Conservation (phyloP, 2,113 vertebrate species). For the Ptychochromis oligacanthus region DNA sequence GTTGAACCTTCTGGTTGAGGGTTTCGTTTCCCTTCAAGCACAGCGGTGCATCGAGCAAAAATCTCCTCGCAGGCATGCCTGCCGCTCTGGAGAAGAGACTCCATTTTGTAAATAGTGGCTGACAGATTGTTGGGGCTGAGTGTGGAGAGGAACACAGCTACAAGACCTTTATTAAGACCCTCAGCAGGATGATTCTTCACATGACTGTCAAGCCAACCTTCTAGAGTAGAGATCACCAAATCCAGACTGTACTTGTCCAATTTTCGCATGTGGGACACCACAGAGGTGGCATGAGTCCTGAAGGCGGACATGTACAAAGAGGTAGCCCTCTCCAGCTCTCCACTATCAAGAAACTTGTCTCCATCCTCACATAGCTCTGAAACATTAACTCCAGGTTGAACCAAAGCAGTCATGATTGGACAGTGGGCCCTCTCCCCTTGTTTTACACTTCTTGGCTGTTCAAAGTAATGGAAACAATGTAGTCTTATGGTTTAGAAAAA, state of each 20-base stretch:
- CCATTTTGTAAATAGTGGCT: constrained; percentile 84
- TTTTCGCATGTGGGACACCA: constrained; percentile 75
- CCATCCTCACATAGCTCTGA: constrained; percentile 82
- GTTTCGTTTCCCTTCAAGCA: constrained; percentile 75
- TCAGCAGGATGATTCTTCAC: constrained; percentile 67
- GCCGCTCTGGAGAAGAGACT: constrained; percentile 77
- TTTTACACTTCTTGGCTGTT: constrained; percentile 4
- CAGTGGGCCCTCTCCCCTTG: background rate
- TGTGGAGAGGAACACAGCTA: constrained; percentile 85
- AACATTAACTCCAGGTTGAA: constrained; percentile 70
- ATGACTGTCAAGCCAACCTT: constrained; percentile 82
- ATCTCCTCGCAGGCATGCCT: constrained; percentile 79
- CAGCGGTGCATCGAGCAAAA: constrained; percentile 72
- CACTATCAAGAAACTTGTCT: constrained; percentile 75
- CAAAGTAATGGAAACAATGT: background rate
- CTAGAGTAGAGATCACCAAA: constrained; percentile 78
- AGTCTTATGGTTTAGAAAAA: background rate
- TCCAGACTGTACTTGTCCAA: constrained; percentile 55
- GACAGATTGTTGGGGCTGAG: constrained; percentile 83
- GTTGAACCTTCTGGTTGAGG: constrained; percentile 22
- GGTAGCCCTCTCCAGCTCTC: constrained; percentile 75
- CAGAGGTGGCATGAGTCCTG: constrained; percentile 79
- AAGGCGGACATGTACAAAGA: constrained; percentile 88
- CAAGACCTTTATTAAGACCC: constrained; percentile 81
- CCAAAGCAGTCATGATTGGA: constrained; percentile 67